Base-by-base conservation (phyloP, 2,888 invertebrate genomes). In the Falcaria lacertinaria region DNA sequence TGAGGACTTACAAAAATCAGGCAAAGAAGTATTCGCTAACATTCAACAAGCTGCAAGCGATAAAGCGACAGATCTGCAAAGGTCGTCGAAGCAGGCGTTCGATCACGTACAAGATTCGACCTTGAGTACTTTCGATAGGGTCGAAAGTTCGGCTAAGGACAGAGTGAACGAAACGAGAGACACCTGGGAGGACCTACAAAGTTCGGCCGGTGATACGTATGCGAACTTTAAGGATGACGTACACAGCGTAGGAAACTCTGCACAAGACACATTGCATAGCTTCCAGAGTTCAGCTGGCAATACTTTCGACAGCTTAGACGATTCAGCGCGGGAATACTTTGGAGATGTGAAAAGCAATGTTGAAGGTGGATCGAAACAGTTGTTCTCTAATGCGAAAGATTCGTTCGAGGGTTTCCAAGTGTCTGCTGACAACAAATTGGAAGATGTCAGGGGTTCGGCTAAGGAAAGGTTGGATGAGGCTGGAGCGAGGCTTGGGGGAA, bases 251-350 rank as follows among this genome's bases (percentile, higher is more conserved):
- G 87, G 83, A 43, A 85, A 64, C 53, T 87, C 87, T 2, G 74
- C 84, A 0, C 87, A 88, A 50, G 88, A 88, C 42, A 89, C 88
- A 22, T 50, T 89, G 50, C 84, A 81, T 49, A 88, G 88, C 53
- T 86, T 89, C 65, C 89, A 88, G 56, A 89, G 88, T 58, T 89
- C 89, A 2, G 87, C 89, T 1, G 88, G 88, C 4, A 83, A 89
- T 44, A 89, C 88, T 1, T 89, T 88, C 39, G 89, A 87, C 41
- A 88, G 88, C 52, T 69, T 89, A 41, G 89, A 88, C 33, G 86
- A 89, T 50, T 88, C 88, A 0, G 73, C 80, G 0, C 69, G 72
- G 38, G 79, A 87, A 51, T 71, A 75, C 28, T 53, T 75, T 5
- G 74, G 76, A 3, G 74, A 72, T n/a, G 64, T 63, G 11, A 80